Evolutionary conservation across 1,140 invertebrate species (phyloP).

Genomic region (Plectus sambesii): DNA sequence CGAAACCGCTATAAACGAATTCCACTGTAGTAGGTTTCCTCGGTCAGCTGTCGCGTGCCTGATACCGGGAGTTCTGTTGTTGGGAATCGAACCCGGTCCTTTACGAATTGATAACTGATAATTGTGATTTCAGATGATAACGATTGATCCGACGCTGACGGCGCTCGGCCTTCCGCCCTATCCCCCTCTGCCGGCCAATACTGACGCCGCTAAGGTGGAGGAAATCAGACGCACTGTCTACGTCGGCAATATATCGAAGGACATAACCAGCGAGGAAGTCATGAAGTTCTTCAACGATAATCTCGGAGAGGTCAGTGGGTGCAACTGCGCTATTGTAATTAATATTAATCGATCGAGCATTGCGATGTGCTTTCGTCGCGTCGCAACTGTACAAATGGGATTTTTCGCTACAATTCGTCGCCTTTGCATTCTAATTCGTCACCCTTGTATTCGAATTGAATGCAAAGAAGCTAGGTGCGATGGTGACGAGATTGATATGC

Average conservation of each 20-base stretch:
- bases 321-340: slow-evolving; percentile 17
- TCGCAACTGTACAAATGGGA: slow-evolving; percentile 58
- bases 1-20: too few relatives aligned
- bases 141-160: slow-evolving; percentile 74
- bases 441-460: too few relatives aligned
- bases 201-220: slow-evolving; percentile 81
- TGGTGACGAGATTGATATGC: too few relatives aligned
- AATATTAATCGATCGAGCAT: slow-evolving; percentile 4
- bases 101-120: too few relatives aligned
- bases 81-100: too few relatives aligned
- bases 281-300: slow-evolving; percentile 40
- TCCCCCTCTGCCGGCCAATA: slow-evolving; percentile 75
- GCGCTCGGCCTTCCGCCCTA: slow-evolving; percentile 74
- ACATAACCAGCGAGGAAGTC: slow-evolving; percentile 33
- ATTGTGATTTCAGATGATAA: slow-evolving; percentile 56
- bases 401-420: too few relatives aligned
- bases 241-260: slow-evolving; percentile 55
- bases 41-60: too few relatives aligned
- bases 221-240: slow-evolving; percentile 83
- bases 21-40: too few relatives aligned
- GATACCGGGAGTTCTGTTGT: too few relatives aligned
- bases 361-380: slow-evolving; percentile 24
- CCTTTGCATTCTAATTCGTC: too few relatives aligned
- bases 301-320: slow-evolving; percentile 37
- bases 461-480: too few relatives aligned